Evolutionary conservation across 2,888 invertebrate genomes (phyloP).

Genomic region (Phyllotreta striolata): DNA sequence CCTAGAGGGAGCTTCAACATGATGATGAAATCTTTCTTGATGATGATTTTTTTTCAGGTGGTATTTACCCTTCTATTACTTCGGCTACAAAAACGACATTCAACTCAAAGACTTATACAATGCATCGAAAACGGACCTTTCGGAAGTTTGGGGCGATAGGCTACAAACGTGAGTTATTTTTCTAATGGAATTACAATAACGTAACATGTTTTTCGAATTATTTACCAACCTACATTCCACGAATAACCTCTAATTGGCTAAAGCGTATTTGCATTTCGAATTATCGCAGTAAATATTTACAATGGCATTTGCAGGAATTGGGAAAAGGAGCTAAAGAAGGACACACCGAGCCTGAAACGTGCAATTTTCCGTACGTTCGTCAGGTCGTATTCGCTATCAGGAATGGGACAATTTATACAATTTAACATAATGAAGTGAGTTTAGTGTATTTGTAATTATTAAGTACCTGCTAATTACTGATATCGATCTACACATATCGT

Average conservation of each 20-base stretch:
- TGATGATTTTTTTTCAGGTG: constrained; percentile 64
- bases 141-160: constrained; percentile 71
- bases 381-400: constrained; percentile 67
- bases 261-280: background rate
- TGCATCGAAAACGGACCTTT: constrained; percentile 68
- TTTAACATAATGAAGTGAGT: constrained; percentile 68
- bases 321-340: constrained; percentile 14
- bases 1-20: background rate
- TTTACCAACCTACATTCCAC: too few relatives aligned
- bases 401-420: constrained; percentile 63
- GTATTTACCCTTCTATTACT: constrained; percentile 70
- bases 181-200: background rate
- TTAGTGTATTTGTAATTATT: background rate
- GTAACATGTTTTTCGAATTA: too few relatives aligned
- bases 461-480: too few relatives aligned
- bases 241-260: too few relatives aligned
- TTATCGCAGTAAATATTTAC: background rate
- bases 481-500: too few relatives aligned
- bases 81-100: constrained; percentile 70
- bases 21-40: background rate
- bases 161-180: constrained; percentile 65
- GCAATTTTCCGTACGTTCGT: constrained; percentile 70
- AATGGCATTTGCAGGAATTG: constrained; percentile 26
- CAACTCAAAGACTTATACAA: constrained; percentile 73
- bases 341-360: constrained; percentile 65